Evolutionary conservation across 2,797 vertebrate species (phyloP), one percentile per base, ranked within the genome.

Genomic region (Limosa lapponica): DNA sequence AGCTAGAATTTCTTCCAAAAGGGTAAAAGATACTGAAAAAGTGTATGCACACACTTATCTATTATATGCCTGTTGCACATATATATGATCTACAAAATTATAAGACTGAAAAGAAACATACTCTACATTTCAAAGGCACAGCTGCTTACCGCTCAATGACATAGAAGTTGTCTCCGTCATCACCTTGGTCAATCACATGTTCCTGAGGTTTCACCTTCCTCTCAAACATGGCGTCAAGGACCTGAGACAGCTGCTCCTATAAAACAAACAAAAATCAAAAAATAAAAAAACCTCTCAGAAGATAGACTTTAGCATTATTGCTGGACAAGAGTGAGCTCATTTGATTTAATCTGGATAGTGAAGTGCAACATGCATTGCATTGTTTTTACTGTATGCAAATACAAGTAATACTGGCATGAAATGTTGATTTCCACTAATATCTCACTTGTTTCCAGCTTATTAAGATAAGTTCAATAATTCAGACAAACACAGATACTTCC

Each of bases 201-300:
- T 99, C 99, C 89, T 98, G 98, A 84, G 99, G 98, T 90, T 99
- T 98, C 87, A 99, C 99, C 91, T 96, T 98, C 73, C 97, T 98
- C 97, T 99, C 99, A 98, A 99, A 99, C 99, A 99, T 99, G 98
- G 99, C 99, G 94, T 99, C 99, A 65, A 99, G 98, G 94, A 99
- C 99, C 98, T 99, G 95, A 96, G 99, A 99, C 92, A 99, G 98
- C 96, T 99, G 99, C 97, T 99, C 99, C 99, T 99, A 95, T 28
- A 95, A 86, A 71, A 61, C 5, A 36, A 89, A 93, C 2, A 17
- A 4, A 11, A 13, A 48, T 48, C 36, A 16, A 16, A 16, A 5
- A 13, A 44, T 16, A 11, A 86, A 73, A 64, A 7, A 52, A 28
- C 51, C 9, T 62, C 23, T 69, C 36, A 78, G 74, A 77, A 94